Evolutionary conservation across 2,888 invertebrate species (phyloP).

Genomic region (Glaucopsyche alexis): DNA sequence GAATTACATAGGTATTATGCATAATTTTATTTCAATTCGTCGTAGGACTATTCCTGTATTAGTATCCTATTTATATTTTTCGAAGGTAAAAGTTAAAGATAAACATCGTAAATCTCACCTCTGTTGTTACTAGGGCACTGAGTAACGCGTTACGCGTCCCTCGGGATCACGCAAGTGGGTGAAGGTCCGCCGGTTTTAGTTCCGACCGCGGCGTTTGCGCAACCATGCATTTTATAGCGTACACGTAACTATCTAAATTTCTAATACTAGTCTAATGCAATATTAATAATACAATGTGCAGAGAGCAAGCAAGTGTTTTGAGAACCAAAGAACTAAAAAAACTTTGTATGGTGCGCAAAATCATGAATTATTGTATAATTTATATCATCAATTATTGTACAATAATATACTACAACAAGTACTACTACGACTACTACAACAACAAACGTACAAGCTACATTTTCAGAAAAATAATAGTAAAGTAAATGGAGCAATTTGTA

Average conservation of each 20-base stretch:
- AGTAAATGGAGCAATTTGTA: not conserved
- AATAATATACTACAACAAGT: too few species aligned
- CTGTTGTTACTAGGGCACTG: slow-evolving; percentile 28
- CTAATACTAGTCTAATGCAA: not conserved
- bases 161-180: slow-evolving; percentile 65
- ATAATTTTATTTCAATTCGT: too few species aligned
- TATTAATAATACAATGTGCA: too few species aligned
- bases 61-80: not conserved
- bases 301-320: too few species aligned
- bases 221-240: slow-evolving; percentile 44
- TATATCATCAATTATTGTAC: too few species aligned
- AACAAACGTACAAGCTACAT: not conserved
- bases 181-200: slow-evolving; percentile 76
- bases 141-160: slow-evolving; percentile 39
- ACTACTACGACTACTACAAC: too few species aligned
- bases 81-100: slow-evolving; percentile 5
- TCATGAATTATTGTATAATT: too few species aligned
- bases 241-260: slow-evolving; percentile 44
- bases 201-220: slow-evolving; percentile 62
- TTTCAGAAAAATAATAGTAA: too few species aligned
- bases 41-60: too few species aligned
- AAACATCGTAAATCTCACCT: not conserved
- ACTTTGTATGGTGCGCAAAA: not conserved
- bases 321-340: not conserved
- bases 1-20: too few species aligned